Evolutionary conservation across 1,140 invertebrate genomes (phyloP).

Genomic region (Aricia agestis): DNA sequence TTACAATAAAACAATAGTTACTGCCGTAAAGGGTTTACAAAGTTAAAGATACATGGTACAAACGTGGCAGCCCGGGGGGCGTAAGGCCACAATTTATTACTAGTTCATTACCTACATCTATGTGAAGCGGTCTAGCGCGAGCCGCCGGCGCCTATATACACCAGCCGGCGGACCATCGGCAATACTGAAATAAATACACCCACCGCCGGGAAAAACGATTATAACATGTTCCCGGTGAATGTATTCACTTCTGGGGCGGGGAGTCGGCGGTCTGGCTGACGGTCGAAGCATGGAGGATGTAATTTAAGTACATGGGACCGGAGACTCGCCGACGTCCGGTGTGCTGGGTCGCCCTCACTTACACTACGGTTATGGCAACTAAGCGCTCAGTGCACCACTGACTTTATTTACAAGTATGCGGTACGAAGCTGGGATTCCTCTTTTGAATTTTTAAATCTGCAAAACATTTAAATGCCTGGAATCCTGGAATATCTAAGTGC

Average conservation of each 20-base stretch:
- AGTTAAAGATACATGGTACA: conserved; percentile 36
- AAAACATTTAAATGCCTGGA: neutral
- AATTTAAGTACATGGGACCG: conserved; percentile 19
- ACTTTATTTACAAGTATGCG: conserved; percentile 58
- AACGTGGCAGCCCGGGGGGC: conserved; percentile 38
- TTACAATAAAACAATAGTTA: conserved; percentile 58
- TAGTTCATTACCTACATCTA: conserved; percentile 62
- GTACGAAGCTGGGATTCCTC: conserved; percentile 19
- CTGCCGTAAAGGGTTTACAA: conserved; percentile 57
- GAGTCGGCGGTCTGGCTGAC: neutral
- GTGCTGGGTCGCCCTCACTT: conserved; percentile 48
- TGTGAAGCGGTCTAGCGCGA: conserved; percentile 42
- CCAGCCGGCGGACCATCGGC: conserved; percentile 28
- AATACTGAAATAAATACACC: conserved; percentile 16
- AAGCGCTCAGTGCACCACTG: conserved; percentile 64
- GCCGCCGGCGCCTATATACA: conserved; percentile 49
- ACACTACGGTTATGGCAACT: conserved; percentile 72
- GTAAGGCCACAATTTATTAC: conserved; percentile 72
- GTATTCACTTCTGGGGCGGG: conserved; percentile 3
- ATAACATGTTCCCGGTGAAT: conserved; percentile 6
- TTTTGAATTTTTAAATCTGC: conserved; percentile 1
- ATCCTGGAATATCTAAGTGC: conserved; percentile 16
- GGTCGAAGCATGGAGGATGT: neutral
- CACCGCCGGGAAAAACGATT: neutral
- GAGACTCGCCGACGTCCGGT: neutral